Conservation (phyloP, 2,113 vertebrate genomes). For the Clarias gariepinus region DNA sequence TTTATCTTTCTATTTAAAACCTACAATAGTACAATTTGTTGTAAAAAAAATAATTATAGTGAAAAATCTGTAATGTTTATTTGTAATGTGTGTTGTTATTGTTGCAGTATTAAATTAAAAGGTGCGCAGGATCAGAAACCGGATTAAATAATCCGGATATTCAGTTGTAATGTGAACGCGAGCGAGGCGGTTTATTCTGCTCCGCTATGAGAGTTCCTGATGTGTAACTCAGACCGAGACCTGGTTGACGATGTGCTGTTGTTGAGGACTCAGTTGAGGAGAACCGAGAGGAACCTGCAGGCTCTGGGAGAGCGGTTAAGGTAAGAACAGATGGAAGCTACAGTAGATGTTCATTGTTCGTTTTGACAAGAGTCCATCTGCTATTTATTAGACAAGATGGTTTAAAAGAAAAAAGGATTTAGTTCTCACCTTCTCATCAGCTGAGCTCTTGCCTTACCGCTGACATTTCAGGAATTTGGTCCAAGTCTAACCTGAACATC, state of each 20-base stretch:
- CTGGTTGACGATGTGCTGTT: slow-evolving; percentile 69
- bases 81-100: background rate
- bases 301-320: slow-evolving; percentile 71
- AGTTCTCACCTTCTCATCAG: too few relatives aligned
- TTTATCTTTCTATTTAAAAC: background rate
- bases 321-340: slow-evolving; percentile 49
- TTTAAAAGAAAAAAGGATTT: too few relatives aligned
- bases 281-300: slow-evolving; percentile 72
- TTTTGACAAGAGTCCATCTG: too few relatives aligned
- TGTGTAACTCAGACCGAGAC: slow-evolving; percentile 64
- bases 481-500: too few relatives aligned
- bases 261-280: slow-evolving; percentile 70
- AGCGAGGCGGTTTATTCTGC: background rate
- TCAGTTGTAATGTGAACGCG: background rate
- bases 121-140: background rate
- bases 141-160: background rate
- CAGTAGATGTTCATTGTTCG: too few relatives aligned
- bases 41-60: background rate
- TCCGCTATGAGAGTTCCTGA: slow-evolving; percentile 34
- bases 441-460: too few relatives aligned
- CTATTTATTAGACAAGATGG: too few relatives aligned
- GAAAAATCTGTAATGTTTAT: too few relatives aligned
- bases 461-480: too few relatives aligned
- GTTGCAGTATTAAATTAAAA: background rate
- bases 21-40: background rate